Conservation (phyloP, 2,113 vertebrate genomes). For the Rattus norvegicus region GRCr8 NC_086033.1:99082001-99082500, state of each 20-base stretch:
- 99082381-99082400: not conserved
- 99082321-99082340: not conserved
- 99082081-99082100: not conserved
- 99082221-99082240: not conserved
- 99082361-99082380: not conserved
- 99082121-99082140: not conserved
- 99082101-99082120: not conserved
- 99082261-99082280: not conserved
- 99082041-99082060: not conserved
- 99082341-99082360: not conserved
- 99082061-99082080: slow-evolving; percentile 19
- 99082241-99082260: not conserved
- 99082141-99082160: not conserved
- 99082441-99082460: not conserved
- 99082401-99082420: not conserved
- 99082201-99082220: slow-evolving; percentile 54
- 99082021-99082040: not conserved
- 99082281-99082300: slow-evolving; percentile 15
- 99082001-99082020: not conserved
- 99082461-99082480: not conserved
- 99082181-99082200: not conserved
- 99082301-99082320: not conserved
- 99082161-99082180: not conserved
- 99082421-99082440: slow-evolving; percentile 29
- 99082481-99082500: slow-evolving; percentile 21